A percentile compares a stretch with the other conserved stretches of the same genome.
These are phyloP conservation scores for Conus betulinus DNA, from an alignment of 1,140 invertebrate genomes.

Conservation along the genomic window DNA sequence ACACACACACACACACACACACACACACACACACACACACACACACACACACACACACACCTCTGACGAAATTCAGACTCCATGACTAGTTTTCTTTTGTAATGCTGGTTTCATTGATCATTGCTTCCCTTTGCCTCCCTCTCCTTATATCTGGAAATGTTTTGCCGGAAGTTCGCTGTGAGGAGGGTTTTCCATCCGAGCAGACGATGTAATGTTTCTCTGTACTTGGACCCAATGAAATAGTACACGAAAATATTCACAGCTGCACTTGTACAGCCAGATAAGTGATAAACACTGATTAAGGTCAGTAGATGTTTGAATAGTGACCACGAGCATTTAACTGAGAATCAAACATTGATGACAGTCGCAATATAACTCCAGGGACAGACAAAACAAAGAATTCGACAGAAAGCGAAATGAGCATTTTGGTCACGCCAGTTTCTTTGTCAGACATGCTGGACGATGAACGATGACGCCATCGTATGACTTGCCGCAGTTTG, in stretches of 20 bases:
- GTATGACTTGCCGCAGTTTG: not conserved
- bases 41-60: no score
- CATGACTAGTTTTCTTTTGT: no score
- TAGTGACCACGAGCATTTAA: not conserved
- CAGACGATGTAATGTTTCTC: not conserved
- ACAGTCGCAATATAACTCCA: not conserved
- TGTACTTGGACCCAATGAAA: not conserved
- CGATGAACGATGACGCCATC: not conserved
- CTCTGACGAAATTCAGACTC: no score
- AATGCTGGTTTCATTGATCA: no score
- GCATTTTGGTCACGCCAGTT: slow-evolving; percentile 21
- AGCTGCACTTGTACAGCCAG: not conserved
- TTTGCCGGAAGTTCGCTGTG: no score
- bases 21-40: no score
- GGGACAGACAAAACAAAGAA: not conserved
- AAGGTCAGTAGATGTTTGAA: not conserved
- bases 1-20: no score
- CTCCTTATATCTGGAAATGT: no score
- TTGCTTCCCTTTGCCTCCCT: no score
- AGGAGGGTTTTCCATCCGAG: not conserved
- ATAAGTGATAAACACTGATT: not conserved
- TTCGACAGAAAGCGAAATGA: not conserved
- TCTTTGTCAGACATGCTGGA: not conserved
- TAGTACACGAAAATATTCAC: not conserved
- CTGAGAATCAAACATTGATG: not conserved